Conservation (phyloP, 2,888 invertebrate genomes). For the Vandiemenella viatica region DNA sequence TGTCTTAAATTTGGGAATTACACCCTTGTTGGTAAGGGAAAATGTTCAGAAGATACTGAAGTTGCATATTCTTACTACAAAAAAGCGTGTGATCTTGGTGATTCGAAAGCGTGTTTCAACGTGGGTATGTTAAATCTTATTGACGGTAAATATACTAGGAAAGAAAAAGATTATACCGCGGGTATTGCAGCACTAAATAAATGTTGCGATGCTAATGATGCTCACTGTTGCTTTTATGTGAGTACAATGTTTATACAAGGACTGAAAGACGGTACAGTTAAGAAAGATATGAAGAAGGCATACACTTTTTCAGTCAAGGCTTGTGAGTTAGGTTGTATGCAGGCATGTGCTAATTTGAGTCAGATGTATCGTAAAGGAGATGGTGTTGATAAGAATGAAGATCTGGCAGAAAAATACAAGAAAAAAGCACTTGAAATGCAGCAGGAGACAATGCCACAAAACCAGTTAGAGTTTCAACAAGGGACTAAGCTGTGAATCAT, state of each 20-base stretch:
- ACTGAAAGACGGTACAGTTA: conserved; percentile 40
- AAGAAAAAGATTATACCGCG: conserved; percentile 18
- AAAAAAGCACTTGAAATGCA: conserved; percentile 54
- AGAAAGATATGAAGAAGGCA: conserved; percentile 58
- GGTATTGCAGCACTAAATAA: conserved; percentile 37
- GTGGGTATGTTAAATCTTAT: conserved; percentile 50
- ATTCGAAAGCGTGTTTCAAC: conserved; percentile 57
- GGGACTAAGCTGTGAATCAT: neutral
- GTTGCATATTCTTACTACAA: conserved; percentile 56
- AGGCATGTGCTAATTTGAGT: conserved; percentile 79
- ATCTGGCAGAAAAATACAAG: conserved; percentile 57
- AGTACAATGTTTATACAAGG: conserved; percentile 67
- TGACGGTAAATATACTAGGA: conserved; percentile 14
- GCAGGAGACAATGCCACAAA: conserved; percentile 32
- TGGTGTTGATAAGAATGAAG: conserved; percentile 56
- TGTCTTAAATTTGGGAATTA: conserved; percentile 79
- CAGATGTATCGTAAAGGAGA: conserved; percentile 76
- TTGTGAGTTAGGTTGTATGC: conserved; percentile 71
- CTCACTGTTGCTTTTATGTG: conserved; percentile 64
- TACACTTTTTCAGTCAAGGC: conserved; percentile 61
- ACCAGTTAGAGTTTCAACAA: conserved; percentile 1
- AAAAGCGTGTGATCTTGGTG: conserved; percentile 60
- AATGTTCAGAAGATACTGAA: conserved; percentile 37
- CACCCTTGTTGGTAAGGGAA: conserved; percentile 47
- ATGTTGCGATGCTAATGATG: conserved; percentile 37